Percentiles rank a stretch among this genome's conserved stretches.
These are phyloP conservation scores for Parnassius orleans DNA, from an alignment of 2,888 invertebrate species.

Conservation along the genomic window DNA sequence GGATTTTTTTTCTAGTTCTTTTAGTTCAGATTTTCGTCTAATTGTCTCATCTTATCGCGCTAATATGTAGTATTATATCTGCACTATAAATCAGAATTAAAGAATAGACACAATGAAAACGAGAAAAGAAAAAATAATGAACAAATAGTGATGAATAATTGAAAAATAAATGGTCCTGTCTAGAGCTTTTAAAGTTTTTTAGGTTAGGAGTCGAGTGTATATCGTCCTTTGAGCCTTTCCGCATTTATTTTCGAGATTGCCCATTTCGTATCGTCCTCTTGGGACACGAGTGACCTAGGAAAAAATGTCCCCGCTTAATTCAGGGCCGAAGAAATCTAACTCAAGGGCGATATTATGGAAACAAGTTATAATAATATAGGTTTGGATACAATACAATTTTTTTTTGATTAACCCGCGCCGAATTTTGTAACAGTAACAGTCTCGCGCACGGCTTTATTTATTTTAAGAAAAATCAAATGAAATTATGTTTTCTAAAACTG, in stretches of 20 bases:
- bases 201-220: conserved; percentile 18
- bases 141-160: conserved; percentile 17
- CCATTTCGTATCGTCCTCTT: conserved; percentile 32
- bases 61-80: background rate
- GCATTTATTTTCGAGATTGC: conserved; percentile 33
- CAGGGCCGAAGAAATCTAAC: conserved; percentile 24
- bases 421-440: too few relatives aligned
- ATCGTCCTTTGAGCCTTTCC: conserved; percentile 28
- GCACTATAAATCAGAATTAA: conserved; percentile 14
- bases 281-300: conserved; percentile 33
- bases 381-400: background rate
- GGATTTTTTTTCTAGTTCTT: too few relatives aligned
- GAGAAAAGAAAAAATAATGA: conserved; percentile 18
- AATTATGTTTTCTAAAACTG: too few relatives aligned
- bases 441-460: too few relatives aligned
- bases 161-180: conserved; percentile 22
- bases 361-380: background rate
- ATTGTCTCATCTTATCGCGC: too few relatives aligned
- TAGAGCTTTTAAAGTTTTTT: conserved; percentile 16
- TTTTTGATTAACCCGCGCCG: too few relatives aligned
- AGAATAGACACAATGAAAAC: conserved; percentile 5
- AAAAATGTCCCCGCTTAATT: conserved; percentile 33
- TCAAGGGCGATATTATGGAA: conserved; percentile 5
- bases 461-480: too few relatives aligned
- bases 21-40: too few relatives aligned